Evolutionary conservation across 2,113 vertebrate species (phyloP), one percentile per base, ranked within the genome.

Genomic region (Hystrix cristata): DNA sequence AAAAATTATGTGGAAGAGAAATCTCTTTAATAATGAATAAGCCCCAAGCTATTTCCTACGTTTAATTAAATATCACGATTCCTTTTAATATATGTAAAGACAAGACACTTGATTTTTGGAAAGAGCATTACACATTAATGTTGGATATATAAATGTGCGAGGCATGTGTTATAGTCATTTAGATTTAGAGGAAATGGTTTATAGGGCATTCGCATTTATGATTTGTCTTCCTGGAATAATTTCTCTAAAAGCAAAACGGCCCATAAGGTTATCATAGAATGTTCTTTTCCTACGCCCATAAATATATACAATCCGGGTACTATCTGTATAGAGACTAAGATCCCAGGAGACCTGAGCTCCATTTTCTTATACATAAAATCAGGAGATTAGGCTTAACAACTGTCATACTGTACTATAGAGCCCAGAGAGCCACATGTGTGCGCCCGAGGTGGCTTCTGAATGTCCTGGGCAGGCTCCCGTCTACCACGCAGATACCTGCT

Each of bases 211-310:
- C 34, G 65, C 5, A 96, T 83, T 86, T 80, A 87, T n/a, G 9
- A 83, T 57, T 94, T 95, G 1, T 83, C 34, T 94, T 90, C 15
- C 34, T 57, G 38, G 21, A 88, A 96, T 89, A 76, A 81, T 88
- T 82, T 90, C 10, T 57, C 43, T 91, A 11, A 67, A 95, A 92
- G 62, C 34, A 88, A 67, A 91, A 78, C 29, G 48, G 18, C 21
- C 29, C n/a, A 31, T 64, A 67, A 80, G 48, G 81, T 59, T 59
- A 71, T 48, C 8, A 67, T 11, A 59, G 9, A 76, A 60, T 25
- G 18, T 86, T 87, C 53, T 92, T 64, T 87, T 81, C 43, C 69
- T 90, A 64, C 46, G 60, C 25, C 16, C 27, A 89, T 71, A 88
- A 90, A 88, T 72, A 69, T 13, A 34, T 60, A 76, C 18, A 51